Conservation (phyloP, 1,140 invertebrate genomes). For the Bombus picipes region DNA sequence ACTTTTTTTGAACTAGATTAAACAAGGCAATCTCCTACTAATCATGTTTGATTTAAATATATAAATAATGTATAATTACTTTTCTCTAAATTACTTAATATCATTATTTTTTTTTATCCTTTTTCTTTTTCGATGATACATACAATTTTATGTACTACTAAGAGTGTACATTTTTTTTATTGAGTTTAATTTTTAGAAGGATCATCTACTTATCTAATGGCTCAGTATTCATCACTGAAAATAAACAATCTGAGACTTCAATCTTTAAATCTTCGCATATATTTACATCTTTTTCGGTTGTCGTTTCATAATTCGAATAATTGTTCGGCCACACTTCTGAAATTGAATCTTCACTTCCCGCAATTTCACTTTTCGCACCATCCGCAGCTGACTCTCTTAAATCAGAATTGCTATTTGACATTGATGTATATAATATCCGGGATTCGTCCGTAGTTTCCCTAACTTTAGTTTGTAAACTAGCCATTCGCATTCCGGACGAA, state of each 20-base stretch:
- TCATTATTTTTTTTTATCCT: slow-evolving; percentile 30
- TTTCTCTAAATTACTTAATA: slow-evolving; percentile 50
- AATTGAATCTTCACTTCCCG: slow-evolving; percentile 51
- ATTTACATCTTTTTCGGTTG: slow-evolving; percentile 14
- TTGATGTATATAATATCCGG: neutral
- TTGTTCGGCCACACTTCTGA: slow-evolving; percentile 62
- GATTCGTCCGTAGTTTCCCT: neutral
- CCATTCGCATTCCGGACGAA: slow-evolving; percentile 66
- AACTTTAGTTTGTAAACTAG: slow-evolving; percentile 42
- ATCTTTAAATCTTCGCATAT: slow-evolving; percentile 47
- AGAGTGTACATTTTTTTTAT: slow-evolving; percentile 10
- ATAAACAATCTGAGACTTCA: slow-evolving; percentile 45
- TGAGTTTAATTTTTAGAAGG: slow-evolving; percentile 7
- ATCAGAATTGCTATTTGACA: slow-evolving; percentile 24
- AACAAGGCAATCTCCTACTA: neutral
- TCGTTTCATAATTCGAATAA: slow-evolving; percentile 35
- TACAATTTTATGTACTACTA: slow-evolving; percentile 42
- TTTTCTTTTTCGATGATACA: slow-evolving; percentile 17
- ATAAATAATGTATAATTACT: slow-evolving; percentile 34
- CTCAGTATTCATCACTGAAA: slow-evolving; percentile 43
- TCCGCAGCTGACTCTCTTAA: slow-evolving; percentile 19
- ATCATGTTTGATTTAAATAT: slow-evolving; percentile 43
- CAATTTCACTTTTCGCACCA: neutral
- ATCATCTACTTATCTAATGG: slow-evolving; percentile 1
- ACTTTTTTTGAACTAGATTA: neutral